phyloP scores from a whole-genome alignment of 2,888 invertebrate species.

The Entomobrya proxima region DNA sequence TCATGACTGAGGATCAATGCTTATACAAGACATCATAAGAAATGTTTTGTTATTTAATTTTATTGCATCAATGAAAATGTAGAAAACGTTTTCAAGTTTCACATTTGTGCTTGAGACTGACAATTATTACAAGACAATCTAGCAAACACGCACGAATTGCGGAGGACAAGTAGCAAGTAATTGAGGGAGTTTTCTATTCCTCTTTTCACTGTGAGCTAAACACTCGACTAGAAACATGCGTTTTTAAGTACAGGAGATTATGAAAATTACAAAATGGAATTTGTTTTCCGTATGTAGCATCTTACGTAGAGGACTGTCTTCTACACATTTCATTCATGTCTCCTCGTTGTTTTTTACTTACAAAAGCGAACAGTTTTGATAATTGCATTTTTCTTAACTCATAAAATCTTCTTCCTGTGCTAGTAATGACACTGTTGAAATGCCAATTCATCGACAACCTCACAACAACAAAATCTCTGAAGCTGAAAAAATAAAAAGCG shows the following conservation, averaged over 20 bases:
- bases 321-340: not conserved
- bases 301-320: too few relatives aligned
- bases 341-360: not conserved
- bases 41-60: too few relatives aligned
- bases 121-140: conserved; percentile 31
- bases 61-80: too few relatives aligned
- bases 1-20: too few relatives aligned
- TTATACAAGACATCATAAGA: too few relatives aligned
- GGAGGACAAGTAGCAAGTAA: conserved; percentile 10
- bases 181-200: not conserved
- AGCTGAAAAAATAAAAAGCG: too few relatives aligned
- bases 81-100: too few relatives aligned
- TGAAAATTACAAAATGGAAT: not conserved
- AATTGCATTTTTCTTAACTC: not conserved
- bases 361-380: not conserved
- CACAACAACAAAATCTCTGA: too few relatives aligned
- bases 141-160: conserved; percentile 28
- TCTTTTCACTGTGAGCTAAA: too few relatives aligned
- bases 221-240: too few relatives aligned
- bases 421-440: not conserved
- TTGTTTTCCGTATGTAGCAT: too few relatives aligned
- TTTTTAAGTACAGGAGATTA: not conserved
- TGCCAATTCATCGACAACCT: not conserved
- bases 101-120: too few relatives aligned
- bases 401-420: conserved; percentile 7